phyloP scores from a whole-genome alignment of 2,888 invertebrate species.

The Tenthredo notha region DNA sequence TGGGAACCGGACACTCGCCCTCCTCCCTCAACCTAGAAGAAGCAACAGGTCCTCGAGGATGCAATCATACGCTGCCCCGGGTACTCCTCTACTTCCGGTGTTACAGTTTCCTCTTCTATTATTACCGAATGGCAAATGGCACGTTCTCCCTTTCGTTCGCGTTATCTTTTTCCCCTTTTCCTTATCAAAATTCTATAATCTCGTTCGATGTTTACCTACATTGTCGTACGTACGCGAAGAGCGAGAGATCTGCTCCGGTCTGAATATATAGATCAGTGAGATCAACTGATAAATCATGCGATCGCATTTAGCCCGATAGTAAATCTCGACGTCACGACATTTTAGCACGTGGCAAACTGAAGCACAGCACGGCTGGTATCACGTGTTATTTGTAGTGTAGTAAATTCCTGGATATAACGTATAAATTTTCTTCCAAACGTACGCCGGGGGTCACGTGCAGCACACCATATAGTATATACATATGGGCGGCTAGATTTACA shows the following conservation, averaged over 20 bases:
- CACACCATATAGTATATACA: not conserved
- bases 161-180: not conserved
- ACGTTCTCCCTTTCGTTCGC: not conserved
- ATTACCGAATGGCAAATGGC: constrained; percentile 21
- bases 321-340: not conserved
- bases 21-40: constrained; percentile 57
- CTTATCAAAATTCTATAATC: not conserved
- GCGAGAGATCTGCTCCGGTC: not conserved
- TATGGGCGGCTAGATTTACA: not conserved
- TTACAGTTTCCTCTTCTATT: constrained; percentile 58
- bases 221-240: not conserved
- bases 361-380: constrained; percentile 1
- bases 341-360: not conserved
- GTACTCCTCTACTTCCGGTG: constrained; percentile 60
- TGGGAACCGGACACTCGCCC: constrained; percentile 66
- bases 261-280: not conserved
- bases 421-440: constrained; percentile 47
- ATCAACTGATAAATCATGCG: not conserved
- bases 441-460: not conserved
- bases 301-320: not conserved
- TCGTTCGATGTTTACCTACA: not conserved
- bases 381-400: constrained; percentile 45
- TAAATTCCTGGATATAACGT: constrained; percentile 44
- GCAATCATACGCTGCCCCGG: constrained; percentile 65
- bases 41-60: constrained; percentile 73